Evolutionary conservation across 2,888 invertebrate genomes (phyloP).

Genomic region (Pseudococcus longispinus): DNA sequence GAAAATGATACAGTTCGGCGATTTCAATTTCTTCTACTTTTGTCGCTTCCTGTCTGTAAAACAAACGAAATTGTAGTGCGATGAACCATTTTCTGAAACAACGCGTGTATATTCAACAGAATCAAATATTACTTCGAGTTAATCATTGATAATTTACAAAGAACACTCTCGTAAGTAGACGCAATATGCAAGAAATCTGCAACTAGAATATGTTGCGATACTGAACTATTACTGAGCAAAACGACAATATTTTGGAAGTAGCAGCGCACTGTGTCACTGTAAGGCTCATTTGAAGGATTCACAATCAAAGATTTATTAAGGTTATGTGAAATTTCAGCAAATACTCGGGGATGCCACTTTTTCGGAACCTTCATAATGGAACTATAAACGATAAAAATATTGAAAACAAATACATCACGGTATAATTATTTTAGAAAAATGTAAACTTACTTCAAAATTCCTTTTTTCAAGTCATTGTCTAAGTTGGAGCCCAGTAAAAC

Average conservation of each 20-base stretch:
- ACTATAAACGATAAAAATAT: neutral
- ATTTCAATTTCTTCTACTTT: conserved; percentile 22
- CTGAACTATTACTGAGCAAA: neutral
- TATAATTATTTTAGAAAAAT: neutral
- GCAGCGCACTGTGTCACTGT: neutral
- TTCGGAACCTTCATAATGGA: neutral
- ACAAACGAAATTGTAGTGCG: neutral
- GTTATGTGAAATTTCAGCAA: neutral
- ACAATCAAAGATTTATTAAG: neutral
- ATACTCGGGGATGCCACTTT: neutral
- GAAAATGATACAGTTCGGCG: neutral
- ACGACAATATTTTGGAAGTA: neutral
- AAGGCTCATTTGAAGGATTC: neutral
- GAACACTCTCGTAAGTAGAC: neutral
- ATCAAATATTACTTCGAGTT: neutral
- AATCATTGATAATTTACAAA: neutral
- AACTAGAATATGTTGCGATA: neutral
- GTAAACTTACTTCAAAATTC: neutral
- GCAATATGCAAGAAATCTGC: neutral
- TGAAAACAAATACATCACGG: neutral
- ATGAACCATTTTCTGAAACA: neutral
- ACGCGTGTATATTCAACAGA: neutral
- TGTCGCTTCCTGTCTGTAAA: neutral
- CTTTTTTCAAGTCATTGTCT: neutral
- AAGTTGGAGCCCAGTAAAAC: neutral